These are phyloP conservation scores for Enoplosus armatus DNA, from an alignment of 2,797 vertebrate genomes.

Conservation along the genomic window DNA sequence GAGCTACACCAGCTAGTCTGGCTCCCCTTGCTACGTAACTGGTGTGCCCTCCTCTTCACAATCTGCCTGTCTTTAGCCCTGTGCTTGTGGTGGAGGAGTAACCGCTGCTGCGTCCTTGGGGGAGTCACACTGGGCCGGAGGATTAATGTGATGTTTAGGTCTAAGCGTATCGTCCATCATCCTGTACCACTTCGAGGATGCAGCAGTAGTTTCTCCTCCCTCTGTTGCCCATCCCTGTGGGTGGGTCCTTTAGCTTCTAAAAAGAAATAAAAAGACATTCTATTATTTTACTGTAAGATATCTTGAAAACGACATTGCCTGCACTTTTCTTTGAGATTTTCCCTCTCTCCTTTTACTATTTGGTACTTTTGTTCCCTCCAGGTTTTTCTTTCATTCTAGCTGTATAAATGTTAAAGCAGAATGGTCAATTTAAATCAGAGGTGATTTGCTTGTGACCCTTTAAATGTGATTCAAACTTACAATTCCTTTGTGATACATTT, in stretches of 20 bases:
- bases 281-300: conserved; percentile 44
- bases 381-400: conserved; percentile 3
- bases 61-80: conserved; percentile 58
- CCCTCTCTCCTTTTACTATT: background rate
- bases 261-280: conserved; percentile 48
- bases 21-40: conserved; percentile 53
- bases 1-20: conserved; percentile 62
- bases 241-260: conserved; percentile 57
- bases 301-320: conserved; percentile 3
- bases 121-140: conserved; percentile 72
- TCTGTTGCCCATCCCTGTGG: conserved; percentile 59
- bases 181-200: conserved; percentile 75
- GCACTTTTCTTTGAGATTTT: background rate
- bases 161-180: conserved; percentile 80
- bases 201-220: conserved; percentile 67
- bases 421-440: conserved; percentile 3
- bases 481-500: background rate
- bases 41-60: conserved; percentile 68
- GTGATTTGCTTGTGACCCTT: conserved; percentile 19
- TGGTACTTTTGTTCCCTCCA: background rate
- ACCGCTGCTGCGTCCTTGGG: conserved; percentile 75
- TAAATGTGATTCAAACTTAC: conserved; percentile 20
- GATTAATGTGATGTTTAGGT: conserved; percentile 84
- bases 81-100: conserved; percentile 67
- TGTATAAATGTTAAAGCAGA: conserved; percentile 11